These are phyloP conservation scores for Sebastes fasciatus DNA, from an alignment of 2,113 vertebrate genomes.

Conservation along the genomic window DNA sequence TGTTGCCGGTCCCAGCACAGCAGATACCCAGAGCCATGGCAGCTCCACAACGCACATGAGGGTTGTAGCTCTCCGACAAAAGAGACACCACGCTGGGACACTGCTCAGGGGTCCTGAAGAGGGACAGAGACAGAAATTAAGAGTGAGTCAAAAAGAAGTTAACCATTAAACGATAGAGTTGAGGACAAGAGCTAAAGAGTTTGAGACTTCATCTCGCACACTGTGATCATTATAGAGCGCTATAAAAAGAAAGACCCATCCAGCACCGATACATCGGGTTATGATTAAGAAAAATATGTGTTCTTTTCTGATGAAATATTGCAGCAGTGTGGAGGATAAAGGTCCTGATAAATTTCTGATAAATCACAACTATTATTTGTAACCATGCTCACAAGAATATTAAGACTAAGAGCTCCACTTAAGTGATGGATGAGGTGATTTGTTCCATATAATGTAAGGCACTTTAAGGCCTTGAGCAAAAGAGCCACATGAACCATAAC, in stretches of 20 bases:
- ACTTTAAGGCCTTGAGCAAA: not conserved
- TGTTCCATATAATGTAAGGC: not conserved
- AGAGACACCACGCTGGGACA: conserved; percentile 98
- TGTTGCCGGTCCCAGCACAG: conserved; percentile 98
- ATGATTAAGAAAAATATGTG: no score
- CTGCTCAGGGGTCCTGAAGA: conserved; percentile 95
- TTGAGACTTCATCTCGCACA: not conserved
- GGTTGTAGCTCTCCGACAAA: conserved; percentile 98
- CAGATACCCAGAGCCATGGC: conserved; percentile 99
- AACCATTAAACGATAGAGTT: not conserved
- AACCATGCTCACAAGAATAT: not conserved
- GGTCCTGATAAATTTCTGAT: no score
- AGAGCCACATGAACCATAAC: not conserved
- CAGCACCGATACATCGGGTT: no score
- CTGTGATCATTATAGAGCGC: not conserved
- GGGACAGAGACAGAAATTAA: conserved; percentile 31
- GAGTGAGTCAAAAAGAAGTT: not conserved
- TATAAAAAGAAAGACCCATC: not conserved
- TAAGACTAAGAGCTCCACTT: not conserved
- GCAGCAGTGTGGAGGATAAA: no score
- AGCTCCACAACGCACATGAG: conserved; percentile 97
- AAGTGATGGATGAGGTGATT: conserved; percentile 6
- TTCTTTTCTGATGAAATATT: no score
- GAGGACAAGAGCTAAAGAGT: no score
- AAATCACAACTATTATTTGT: no score